Base-by-base conservation (phyloP, 2,888 invertebrate genomes). In the Stenichneumon culpator region DNA sequence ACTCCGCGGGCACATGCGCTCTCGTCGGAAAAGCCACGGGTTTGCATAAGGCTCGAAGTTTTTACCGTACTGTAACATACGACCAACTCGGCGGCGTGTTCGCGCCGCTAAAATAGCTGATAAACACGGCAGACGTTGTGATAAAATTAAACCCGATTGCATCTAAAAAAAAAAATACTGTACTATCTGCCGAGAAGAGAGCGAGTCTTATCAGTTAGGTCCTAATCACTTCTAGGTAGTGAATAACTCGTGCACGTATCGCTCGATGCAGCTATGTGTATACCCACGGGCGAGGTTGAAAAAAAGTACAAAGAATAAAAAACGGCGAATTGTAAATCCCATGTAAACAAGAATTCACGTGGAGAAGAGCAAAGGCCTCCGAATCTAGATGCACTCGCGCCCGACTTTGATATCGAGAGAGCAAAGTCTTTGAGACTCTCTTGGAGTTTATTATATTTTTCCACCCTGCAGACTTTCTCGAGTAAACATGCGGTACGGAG, bases 381-480 rank as follows among this genome's bases (percentile, higher is more conserved):
- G 69, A 44, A 72, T 72, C 54, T 39, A 19, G 52, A 50, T 39
- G 47, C 39, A 9, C 14, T n/a, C 68, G 44, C 68, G 69, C 28
- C 57, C 22, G 16, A 82, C 72, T 82, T 78, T 68, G 16, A 78
- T 79, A 74, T 79, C 68, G 11, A 50, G 50, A 69, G 79, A 74
- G 83, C 83, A 74, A 83, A 79, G 83, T 83, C 83, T 83, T 74
- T 57, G 72, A 57, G 72, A 57, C 22, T n/a, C 19, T 57, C 54
- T 72, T 7, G n/a, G 28, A 16, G 28, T 4, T 22, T 57, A 25
- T 11, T 57, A 36, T 54, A 5, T 36, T 73, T 52, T 52, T 50
- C 6, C 22, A 16, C 11, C 54, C 50, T 19, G 44, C 70, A 2
- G n/a, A 50, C 73, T 75, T 19, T 25, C 52, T 50, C 50, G 60